Percentiles rank a stretch among this genome's conserved stretches.
Conservation (phyloP, 2,888 invertebrate genomes). For the Dasysyrphus albostriatus region DNA sequence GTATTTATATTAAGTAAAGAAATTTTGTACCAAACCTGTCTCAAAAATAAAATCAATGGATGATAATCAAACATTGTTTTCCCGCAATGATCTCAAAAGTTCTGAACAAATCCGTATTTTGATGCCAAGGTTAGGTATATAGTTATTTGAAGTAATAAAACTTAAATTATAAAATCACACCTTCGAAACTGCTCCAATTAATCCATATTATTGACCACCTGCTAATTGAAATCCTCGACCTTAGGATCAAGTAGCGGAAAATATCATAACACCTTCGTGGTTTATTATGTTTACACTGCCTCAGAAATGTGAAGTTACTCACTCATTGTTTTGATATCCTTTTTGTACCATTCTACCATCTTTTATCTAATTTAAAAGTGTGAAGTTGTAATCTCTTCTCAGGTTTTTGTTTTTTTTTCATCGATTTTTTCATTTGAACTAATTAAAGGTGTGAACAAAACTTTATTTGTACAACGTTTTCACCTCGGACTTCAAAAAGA, state of each 20-base stretch:
- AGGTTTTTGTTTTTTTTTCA: constrained; percentile 29
- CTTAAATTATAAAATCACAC: constrained; percentile 46
- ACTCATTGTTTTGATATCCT: constrained; percentile 63
- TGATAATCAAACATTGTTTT: too few relatives aligned
- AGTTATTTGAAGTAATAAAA: constrained; percentile 26
- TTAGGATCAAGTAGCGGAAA: constrained; percentile 63
- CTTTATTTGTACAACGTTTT: neutral
- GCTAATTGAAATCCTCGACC: constrained; percentile 58
- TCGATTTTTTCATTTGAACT: constrained; percentile 25
- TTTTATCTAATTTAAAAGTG: constrained; percentile 29
- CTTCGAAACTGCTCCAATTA: constrained; percentile 62
- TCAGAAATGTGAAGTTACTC: neutral
- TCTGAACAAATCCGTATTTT: neutral
- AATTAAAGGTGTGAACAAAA: constrained; percentile 51
- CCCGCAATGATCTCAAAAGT: too few relatives aligned
- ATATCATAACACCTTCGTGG: constrained; percentile 61
- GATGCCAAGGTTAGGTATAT: too few relatives aligned
- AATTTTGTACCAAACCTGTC: too few relatives aligned
- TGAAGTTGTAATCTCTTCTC: constrained; percentile 60
- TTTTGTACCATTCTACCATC: neutral
- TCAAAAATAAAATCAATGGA: too few relatives aligned
- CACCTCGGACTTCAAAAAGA: too few relatives aligned
- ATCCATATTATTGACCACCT: constrained; percentile 52
- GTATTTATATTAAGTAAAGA: too few relatives aligned
- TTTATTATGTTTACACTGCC: neutral